phyloP scores from a whole-genome alignment of 1,140 invertebrate species.

The Vollenhovia emeryi region DNA sequence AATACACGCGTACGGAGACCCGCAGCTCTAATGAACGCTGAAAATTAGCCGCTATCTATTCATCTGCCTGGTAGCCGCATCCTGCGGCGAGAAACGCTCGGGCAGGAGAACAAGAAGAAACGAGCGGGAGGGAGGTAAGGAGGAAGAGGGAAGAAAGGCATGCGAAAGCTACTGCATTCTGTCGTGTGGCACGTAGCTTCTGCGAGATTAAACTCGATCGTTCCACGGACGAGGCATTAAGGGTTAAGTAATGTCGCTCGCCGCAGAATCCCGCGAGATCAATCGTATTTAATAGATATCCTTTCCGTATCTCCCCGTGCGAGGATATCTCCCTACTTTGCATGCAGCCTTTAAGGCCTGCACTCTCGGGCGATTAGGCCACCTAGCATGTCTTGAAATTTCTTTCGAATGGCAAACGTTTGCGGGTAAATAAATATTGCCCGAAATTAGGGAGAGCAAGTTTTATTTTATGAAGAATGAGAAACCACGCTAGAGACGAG shows the following conservation, averaged over 20 bases:
- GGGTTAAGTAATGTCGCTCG: slow-evolving; percentile 54
- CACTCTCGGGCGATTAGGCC: background rate
- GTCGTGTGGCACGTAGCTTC: slow-evolving; percentile 66
- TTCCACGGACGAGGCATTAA: slow-evolving; percentile 52
- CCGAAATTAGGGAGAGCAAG: background rate
- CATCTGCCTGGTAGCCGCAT: slow-evolving; percentile 75
- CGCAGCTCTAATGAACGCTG: slow-evolving; percentile 79
- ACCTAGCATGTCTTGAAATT: background rate
- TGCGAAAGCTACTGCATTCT: slow-evolving; percentile 69
- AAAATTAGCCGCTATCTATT: slow-evolving; percentile 82
- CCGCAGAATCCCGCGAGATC: slow-evolving; percentile 38
- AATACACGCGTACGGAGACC: slow-evolving; percentile 64
- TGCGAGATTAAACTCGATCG: slow-evolving; percentile 68
- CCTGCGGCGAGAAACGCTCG: slow-evolving; percentile 63
- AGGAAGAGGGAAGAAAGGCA: slow-evolving; percentile 54
- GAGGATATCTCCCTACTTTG: slow-evolving; percentile 1
- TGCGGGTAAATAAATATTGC: background rate
- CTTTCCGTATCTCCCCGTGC: slow-evolving; percentile 23
- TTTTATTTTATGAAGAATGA: background rate
- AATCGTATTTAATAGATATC: slow-evolving; percentile 56
- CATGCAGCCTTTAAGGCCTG: background rate
- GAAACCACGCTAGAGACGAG: background rate
- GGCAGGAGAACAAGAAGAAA: slow-evolving; percentile 12
- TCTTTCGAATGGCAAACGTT: background rate
- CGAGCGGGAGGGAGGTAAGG: slow-evolving; percentile 45